Evolutionary conservation across 2,888 invertebrate genomes (phyloP).

Genomic region (Bibio marci): DNA sequence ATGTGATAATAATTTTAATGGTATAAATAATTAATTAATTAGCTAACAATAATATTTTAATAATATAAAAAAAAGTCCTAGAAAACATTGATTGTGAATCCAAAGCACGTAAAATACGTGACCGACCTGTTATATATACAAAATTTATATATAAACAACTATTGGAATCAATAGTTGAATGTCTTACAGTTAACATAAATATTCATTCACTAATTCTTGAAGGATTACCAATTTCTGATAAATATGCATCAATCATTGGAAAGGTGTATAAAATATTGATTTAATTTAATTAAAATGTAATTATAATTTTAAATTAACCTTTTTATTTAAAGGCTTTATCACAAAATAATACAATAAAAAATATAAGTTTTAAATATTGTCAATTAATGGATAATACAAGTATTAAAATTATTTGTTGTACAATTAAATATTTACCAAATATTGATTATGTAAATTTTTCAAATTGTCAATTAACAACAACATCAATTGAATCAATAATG

Average conservation of each 20-base stretch:
- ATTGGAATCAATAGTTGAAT: constrained; percentile 43
- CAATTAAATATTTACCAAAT: constrained; percentile 46
- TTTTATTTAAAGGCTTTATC: constrained; percentile 35
- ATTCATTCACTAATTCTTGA: constrained; percentile 47
- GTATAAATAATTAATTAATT: too few species aligned
- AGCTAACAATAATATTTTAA: not conserved
- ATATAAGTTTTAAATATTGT: constrained; percentile 42
- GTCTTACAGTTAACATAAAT: constrained; percentile 42
- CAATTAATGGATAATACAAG: constrained; percentile 54
- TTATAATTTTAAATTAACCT: not conserved
- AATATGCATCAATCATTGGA: constrained; percentile 43
- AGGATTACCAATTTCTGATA: constrained; percentile 49
- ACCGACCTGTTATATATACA: constrained; percentile 46
- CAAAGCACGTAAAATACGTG: constrained; percentile 43
- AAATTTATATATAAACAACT: constrained; percentile 50
- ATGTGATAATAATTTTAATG: too few species aligned
- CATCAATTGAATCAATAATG: constrained; percentile 45
- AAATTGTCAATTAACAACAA: constrained; percentile 44
- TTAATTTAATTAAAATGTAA: constrained; percentile 1
- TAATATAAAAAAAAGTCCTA: too few species aligned
- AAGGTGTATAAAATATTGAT: constrained; percentile 27
- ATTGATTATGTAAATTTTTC: constrained; percentile 50
- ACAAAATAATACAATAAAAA: constrained; percentile 44
- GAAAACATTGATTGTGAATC: constrained; percentile 35
- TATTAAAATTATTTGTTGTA: constrained; percentile 50